Base-by-base conservation (phyloP, 2,888 invertebrate genomes). In the Cephus runcator region DNA sequence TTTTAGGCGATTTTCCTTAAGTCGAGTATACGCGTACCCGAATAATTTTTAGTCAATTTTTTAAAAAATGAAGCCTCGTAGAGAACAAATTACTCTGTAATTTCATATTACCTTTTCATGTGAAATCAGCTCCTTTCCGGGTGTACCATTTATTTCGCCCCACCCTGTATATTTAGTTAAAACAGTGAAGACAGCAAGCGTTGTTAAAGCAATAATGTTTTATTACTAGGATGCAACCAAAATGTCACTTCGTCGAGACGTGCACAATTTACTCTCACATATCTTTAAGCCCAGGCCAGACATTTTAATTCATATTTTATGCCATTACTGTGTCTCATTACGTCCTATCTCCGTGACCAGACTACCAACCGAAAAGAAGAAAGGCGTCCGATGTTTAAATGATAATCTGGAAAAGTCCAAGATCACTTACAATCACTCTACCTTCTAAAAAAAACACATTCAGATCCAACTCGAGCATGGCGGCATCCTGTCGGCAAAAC, bases 401-500 rank as follows among this genome's bases (percentile, higher is more conserved):
- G 23, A 40, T 56, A 56, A 56, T 56, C 56, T 56, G 9, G 56
- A 23, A 56, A 23, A 56, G 56, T 23, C 56, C 23, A 56, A 9
- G 23, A 23, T 23, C 23, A 56, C 9, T 56, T 56, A 56, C 15
- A 23, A 15, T 56, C 56, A 56, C 56, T 56, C 1, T 56, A 15
- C 23, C 9, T 2, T 15, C 2, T 56, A 6, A 56, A 35, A 35
- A 56, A 56, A 56, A 23, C 6, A 9, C 2, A 23, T 9, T 56
- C 9, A 23, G 2, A 9, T 56, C 56, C 56, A 9, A 23, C 23
- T 23, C 9, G 23, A 56, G 9, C 56, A 23, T 56, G 56, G 56
- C 23, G 23, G 23, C 56, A 56, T 4, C 56, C n/a, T 34, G 36
- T 74, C 35, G 12, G 78, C 73, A 73, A 33, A 77, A 76, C 73